Conservation (phyloP, 2,113 vertebrate species). For the Onychostruthus taczanowskii region DNA sequence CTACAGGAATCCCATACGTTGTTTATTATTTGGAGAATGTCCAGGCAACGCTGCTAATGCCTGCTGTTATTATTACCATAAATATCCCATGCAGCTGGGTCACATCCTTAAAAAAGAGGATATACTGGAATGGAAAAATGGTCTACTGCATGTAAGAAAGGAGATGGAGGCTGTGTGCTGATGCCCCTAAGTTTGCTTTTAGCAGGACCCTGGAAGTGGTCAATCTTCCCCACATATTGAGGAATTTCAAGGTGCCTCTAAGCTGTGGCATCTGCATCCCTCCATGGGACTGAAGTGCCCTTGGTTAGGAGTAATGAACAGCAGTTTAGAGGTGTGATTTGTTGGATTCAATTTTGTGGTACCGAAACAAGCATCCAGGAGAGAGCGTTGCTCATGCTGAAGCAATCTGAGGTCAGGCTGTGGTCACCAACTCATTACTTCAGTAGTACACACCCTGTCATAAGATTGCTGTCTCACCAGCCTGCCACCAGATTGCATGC, state of each 20-base stretch:
- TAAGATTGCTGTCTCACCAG: not conserved
- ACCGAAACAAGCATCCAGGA: not conserved
- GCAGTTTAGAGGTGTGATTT: not conserved
- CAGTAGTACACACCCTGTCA: not conserved
- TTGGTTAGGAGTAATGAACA: not conserved
- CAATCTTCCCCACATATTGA: accelerated
- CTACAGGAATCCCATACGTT: not conserved
- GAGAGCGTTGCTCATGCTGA: not conserved
- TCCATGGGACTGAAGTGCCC: not conserved
- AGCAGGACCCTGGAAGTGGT: not conserved
- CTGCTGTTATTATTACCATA: not conserved
- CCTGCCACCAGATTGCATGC: not conserved
- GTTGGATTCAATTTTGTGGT: not conserved
- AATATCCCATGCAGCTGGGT: not conserved
- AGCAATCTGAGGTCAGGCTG: not conserved
- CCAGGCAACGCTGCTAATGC: not conserved
- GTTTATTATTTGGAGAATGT: not conserved
- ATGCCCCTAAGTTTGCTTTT: not conserved
- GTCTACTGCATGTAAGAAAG: not conserved
- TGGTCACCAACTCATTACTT: not conserved
- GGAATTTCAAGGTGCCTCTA: not conserved
- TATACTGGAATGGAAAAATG: not conserved
- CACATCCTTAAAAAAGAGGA: not conserved
- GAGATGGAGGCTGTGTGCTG: not conserved
- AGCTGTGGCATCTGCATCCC: not conserved